Base-by-base conservation (phyloP, 53 echinoderm and acorn worm genomes). In the Paracentrotus lividus region DNA sequence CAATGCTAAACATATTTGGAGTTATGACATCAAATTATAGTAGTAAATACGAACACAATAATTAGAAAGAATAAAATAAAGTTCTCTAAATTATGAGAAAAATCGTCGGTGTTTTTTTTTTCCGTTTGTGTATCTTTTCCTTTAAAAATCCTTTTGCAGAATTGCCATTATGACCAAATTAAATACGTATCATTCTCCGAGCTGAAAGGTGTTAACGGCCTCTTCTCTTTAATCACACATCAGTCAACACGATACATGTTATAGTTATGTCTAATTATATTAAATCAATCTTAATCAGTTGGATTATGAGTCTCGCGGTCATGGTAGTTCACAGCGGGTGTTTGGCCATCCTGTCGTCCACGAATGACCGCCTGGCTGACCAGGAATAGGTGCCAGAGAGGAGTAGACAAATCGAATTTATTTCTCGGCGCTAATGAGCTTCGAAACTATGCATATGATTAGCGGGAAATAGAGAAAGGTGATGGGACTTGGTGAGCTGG, bases 361-460 rank as follows among this genome's bases (percentile, higher is more conserved):
- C 15, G 4, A 34, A 32, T 55, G 87, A 57, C 87, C 87, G 87
- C 12, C 87, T 55, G 24, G 36, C 10, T 87, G 87, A 56, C 36
- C 53, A 87, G 36, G 12, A 57, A 54, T 4, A 14, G 18, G 55
- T 56, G 12, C 3, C 29, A 9, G 14, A 8, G 78, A 43, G 43
- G 23, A 42, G 78, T 20, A 9, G 32, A 52, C 85, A 85, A 85
- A 85, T 85, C 87, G 26, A 87, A 87, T 87, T 40, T 55, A 4
- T 26, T 44, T n/a, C 57, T 47, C 8, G 5, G 44, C 26, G 81
- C 27, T 81, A 44, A 81, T 45, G 49, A 81, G 81, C 16, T 45
- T 3, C 42, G 24, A 81, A 26, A 3, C 47, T 47, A 47, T 20
- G 6, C 6, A 6, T 21, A 40, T 0, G 21, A 61, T 5, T 5